phyloP scores from a whole-genome alignment of 1,140 invertebrate species.

The Drosophila mojavensis region DNA sequence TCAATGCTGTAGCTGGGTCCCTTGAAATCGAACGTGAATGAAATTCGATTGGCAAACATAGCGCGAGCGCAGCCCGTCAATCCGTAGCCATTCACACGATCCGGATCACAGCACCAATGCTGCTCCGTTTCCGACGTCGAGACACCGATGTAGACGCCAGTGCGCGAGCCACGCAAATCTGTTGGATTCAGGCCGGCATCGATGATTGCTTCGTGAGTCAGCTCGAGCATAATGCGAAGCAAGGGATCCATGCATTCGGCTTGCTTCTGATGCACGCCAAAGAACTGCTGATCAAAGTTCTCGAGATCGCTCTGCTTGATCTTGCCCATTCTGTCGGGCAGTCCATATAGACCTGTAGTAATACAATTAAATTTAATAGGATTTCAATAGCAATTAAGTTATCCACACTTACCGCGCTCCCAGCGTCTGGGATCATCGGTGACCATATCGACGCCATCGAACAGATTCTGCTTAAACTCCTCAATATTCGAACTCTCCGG shows the following conservation, averaged over 20 bases:
- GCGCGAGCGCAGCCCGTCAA: constrained; percentile 95
- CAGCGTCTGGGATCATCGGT: constrained; percentile 94
- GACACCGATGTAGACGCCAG: constrained; percentile 96
- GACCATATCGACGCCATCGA: constrained; percentile 94
- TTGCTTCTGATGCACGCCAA: constrained; percentile 96
- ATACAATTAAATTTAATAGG: not conserved
- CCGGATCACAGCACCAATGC: constrained; percentile 89
- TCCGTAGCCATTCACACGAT: constrained; percentile 95
- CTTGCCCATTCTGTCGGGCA: constrained; percentile 94
- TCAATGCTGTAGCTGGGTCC: constrained; percentile 96
- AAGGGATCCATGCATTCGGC: constrained; percentile 98
- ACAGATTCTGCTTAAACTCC: constrained; percentile 94
- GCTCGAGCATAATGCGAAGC: constrained; percentile 94
- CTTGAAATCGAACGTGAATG: constrained; percentile 96
- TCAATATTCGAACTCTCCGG: constrained; percentile 94
- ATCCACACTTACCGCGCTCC: constrained; percentile 85
- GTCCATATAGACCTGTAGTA: constrained; percentile 87
- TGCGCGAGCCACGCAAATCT: constrained; percentile 92
- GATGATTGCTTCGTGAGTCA: constrained; percentile 97
- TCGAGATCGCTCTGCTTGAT: constrained; percentile 94
- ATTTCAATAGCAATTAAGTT: too few relatives aligned
- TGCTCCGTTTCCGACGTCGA: constrained; percentile 94
- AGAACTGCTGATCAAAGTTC: constrained; percentile 96
- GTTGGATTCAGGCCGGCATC: constrained; percentile 95
- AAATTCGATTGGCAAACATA: constrained; percentile 98